Conservation (phyloP, 1,140 invertebrate species). For the Pseudomyrmex sp. region DNA sequence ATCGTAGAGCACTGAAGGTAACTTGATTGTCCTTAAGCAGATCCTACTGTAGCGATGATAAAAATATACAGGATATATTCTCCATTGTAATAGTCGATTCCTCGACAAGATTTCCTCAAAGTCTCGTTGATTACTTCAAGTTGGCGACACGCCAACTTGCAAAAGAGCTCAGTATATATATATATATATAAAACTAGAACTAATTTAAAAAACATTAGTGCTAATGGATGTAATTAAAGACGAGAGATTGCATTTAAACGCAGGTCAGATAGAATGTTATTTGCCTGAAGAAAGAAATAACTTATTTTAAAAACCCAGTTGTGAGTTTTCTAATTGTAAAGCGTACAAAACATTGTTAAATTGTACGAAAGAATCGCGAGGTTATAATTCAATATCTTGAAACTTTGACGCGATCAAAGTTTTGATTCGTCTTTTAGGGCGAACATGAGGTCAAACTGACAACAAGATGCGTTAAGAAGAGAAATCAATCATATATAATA, state of each 20-base stretch:
- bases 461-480: background rate
- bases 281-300: background rate
- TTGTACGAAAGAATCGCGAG: constrained; percentile 19
- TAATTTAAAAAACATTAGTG: background rate
- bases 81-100: background rate
- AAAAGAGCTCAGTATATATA: background rate
- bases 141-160: constrained; percentile 12
- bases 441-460: too few relatives aligned
- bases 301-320: background rate
- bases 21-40: too few relatives aligned
- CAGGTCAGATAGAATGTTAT: background rate
- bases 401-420: constrained; percentile 1
- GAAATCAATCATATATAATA: too few relatives aligned
- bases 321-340: background rate
- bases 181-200: background rate
- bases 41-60: too few relatives aligned
- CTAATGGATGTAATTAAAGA: background rate
- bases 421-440: too few relatives aligned
- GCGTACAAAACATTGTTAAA: constrained; percentile 2
- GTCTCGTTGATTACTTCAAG: background rate
- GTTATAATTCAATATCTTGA: constrained; percentile 22
- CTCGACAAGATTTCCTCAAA: background rate
- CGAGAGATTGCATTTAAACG: constrained; percentile 14
- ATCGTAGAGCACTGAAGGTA: too few relatives aligned
- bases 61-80: background rate